Conservation (phyloP, 2,797 vertebrate genomes). For the Melanotaenia trifasciata region DNA sequence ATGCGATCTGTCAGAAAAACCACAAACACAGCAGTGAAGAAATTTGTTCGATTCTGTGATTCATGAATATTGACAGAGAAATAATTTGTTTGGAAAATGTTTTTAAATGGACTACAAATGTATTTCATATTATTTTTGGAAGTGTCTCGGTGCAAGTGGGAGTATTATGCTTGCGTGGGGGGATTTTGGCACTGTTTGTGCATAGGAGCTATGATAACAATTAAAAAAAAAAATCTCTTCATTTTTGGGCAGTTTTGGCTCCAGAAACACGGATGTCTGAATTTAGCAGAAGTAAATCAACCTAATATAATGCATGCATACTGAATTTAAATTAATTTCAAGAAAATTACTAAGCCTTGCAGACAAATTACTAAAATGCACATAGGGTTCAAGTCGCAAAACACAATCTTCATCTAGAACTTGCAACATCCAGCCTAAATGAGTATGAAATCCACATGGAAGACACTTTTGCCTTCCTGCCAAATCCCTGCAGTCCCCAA, state of each 20-base stretch:
- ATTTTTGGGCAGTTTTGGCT: slow-evolving; percentile 21
- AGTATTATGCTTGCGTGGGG: not conserved
- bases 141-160: slow-evolving; percentile 31
- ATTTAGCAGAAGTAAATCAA: slow-evolving; percentile 26
- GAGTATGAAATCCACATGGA: slow-evolving; percentile 71
- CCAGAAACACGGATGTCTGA: slow-evolving; percentile 20
- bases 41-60: slow-evolving; percentile 41
- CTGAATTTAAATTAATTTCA: slow-evolving; percentile 35
- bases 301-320: slow-evolving; percentile 37
- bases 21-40: slow-evolving; percentile 37
- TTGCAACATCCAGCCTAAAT: slow-evolving; percentile 70
- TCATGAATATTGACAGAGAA: slow-evolving; percentile 47
- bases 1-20: slow-evolving; percentile 61
- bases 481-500: slow-evolving; percentile 75
- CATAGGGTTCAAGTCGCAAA: slow-evolving; percentile 50
- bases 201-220: slow-evolving; percentile 12
- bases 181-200: not conserved
- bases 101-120: slow-evolving; percentile 37
- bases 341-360: slow-evolving; percentile 53
- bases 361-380: slow-evolving; percentile 66
- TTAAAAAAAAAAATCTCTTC: not conserved
- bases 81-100: slow-evolving; percentile 49
- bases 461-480: slow-evolving; percentile 75
- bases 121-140: slow-evolving; percentile 49
- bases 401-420: slow-evolving; percentile 59